phyloP scores from a whole-genome alignment of 2,113 vertebrate species.

The Serinus canaria region DNA sequence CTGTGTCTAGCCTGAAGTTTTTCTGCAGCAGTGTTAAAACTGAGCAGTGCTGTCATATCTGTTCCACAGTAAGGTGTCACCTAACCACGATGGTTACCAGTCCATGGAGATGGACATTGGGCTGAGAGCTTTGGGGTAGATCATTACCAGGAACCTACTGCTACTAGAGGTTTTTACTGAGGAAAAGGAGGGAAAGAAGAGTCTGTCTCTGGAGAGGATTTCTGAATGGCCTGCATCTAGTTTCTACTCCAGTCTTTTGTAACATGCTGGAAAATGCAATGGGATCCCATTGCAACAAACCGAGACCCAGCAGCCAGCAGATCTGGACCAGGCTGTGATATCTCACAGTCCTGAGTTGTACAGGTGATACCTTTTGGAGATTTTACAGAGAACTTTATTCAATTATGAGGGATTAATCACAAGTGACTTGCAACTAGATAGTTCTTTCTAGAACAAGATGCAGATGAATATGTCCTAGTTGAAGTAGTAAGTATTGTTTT shows the following conservation, averaged over 20 bases:
- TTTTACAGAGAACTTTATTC: neutral
- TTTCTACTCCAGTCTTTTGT: neutral
- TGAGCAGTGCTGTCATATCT: fast-evolving
- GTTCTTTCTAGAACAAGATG: neutral
- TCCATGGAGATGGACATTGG: neutral
- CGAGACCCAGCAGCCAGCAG: neutral
- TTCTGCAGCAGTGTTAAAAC: neutral
- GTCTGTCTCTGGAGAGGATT: neutral
- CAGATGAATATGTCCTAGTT: neutral
- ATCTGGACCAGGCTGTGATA: neutral
- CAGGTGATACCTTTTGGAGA: neutral
- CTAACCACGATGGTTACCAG: neutral
- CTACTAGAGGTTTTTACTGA: neutral
- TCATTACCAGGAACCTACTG: neutral
- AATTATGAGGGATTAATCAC: neutral
- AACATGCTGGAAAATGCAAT: fast-evolving
- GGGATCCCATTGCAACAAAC: fast-evolving
- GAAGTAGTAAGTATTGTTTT: neutral
- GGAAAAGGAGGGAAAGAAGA: neutral
- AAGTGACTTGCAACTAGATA: neutral
- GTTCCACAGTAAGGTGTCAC: neutral
- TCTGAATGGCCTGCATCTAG: neutral
- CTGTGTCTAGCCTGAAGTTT: neutral
- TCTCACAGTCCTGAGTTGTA: neutral
- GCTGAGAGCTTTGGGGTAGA: neutral